phyloP scores from a whole-genome alignment of 2,888 invertebrate species.

The Epinotia ramella region DNA sequence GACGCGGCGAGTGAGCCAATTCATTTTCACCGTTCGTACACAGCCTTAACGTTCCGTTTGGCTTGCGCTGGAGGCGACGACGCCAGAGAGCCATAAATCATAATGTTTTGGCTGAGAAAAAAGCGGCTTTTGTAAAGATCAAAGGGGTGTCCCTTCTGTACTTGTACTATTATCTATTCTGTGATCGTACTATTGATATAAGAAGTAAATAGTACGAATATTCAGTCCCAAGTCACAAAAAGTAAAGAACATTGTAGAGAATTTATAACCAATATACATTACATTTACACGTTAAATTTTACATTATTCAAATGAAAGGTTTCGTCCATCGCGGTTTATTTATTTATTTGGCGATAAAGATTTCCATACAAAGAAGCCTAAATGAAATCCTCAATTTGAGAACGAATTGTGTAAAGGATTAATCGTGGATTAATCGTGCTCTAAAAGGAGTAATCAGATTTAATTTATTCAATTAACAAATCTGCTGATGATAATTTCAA shows the following conservation, averaged over 20 bases:
- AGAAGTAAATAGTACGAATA: background rate
- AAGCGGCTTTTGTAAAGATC: too few relatives aligned
- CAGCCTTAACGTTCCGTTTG: too few relatives aligned
- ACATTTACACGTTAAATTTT: background rate
- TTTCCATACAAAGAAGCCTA: conserved; percentile 11
- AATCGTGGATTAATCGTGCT: conserved; percentile 16
- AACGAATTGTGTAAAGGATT: conserved; percentile 21
- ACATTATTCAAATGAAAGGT: background rate
- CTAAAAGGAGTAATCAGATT: conserved; percentile 9
- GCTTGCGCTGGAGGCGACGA: too few relatives aligned
- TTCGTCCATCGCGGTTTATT: background rate
- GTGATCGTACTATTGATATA: background rate
- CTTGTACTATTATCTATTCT: too few relatives aligned
- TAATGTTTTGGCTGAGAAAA: too few relatives aligned
- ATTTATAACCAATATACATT: background rate
- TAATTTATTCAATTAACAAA: conserved; percentile 20
- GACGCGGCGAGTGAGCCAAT: too few relatives aligned
- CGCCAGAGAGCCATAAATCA: too few relatives aligned
- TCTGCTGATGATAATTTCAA: conserved; percentile 21
- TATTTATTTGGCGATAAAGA: conserved; percentile 6
- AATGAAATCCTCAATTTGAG: conserved; percentile 14
- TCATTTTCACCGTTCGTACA: too few relatives aligned
- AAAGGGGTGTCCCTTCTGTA: too few relatives aligned
- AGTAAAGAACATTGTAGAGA: background rate
- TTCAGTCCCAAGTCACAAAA: background rate